Base-by-base conservation (phyloP, 2,113 vertebrate genomes). In the Carassius auratus region DNA sequence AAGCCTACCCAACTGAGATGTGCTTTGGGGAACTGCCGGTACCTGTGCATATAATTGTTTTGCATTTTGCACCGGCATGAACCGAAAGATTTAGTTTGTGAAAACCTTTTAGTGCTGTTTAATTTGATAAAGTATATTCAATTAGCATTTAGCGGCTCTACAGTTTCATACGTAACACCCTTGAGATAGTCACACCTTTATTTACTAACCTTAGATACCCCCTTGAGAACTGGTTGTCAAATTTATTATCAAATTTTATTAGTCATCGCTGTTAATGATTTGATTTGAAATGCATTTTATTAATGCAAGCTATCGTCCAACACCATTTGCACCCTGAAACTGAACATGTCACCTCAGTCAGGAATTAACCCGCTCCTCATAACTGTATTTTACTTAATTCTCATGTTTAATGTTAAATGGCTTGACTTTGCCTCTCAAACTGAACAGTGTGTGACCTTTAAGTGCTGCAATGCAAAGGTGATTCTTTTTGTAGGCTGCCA, bases 391-490 rank as follows among this genome's bases (percentile, higher is more conserved):
- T 45, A 14, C 8, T 64, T 80, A 17, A 45, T 81, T 64, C 21
- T 26, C 15, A 14, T 17, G 30, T 30, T 30, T 30, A 30, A 30
- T 30, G 8, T 30, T 64, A 30, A 81, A 10, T 81, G 5, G 9
- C 9, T 21, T 69, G 79, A 81, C 79, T 30, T 48, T 85, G 78
- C 45, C 14, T 8, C 50, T 73, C 5, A 76, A 4, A 26, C 75
- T 55, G 0, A 68, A 36, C 36, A 23, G 57, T 26, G n/a, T 81
- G 15, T 89, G 87, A 90, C 90, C 87, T 90, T 89, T 76, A 84
- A 66, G 0, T 90, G 88, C 90, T 90, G 30, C 74, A 83, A 12
- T 57, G 84, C 66, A 23, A 55, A 85, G 55, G 89, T 85, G 91
- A 85, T 82, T 75, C 42, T 91, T 90, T 91, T 85, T 79, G 19